Percentiles rank a stretch among this genome's conserved stretches.
Evolutionary conservation across 1,140 invertebrate species (phyloP).

Genomic region (Meloidogyne chitwoodi): DNA sequence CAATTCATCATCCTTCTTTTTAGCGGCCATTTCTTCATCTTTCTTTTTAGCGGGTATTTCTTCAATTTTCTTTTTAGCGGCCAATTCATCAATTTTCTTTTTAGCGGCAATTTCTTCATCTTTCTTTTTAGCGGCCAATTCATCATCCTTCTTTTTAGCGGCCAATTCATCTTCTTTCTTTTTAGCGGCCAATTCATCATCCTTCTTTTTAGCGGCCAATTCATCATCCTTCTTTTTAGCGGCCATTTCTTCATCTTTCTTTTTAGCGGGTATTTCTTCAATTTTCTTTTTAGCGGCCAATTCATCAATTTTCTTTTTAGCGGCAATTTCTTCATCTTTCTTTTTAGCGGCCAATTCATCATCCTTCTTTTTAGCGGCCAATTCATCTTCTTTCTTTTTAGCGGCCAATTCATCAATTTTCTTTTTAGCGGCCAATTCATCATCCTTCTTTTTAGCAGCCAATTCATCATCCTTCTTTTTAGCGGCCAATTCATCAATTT

Average conservation of each 20-base stretch:
- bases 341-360: not conserved
- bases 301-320: too few relatives aligned
- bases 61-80: not conserved
- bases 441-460: not conserved
- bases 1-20: not conserved
- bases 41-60: not conserved
- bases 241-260: not conserved
- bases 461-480: not conserved
- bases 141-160: not conserved
- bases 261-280: too few relatives aligned
- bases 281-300: too few relatives aligned
- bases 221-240: not conserved
- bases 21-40: not conserved
- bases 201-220: not conserved
- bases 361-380: not conserved
- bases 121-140: constrained; percentile 1
- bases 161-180: not conserved
- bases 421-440: not conserved
- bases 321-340: too few relatives aligned
- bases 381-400: not conserved
- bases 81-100: not conserved
- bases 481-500: not conserved
- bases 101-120: constrained; percentile 7
- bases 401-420: not conserved
- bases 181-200: not conserved